Percentiles rank a stretch among this genome's conserved stretches.
phyloP scores from a whole-genome alignment of 2,797 vertebrate species.

The Semaprochilodus insignis region DNA sequence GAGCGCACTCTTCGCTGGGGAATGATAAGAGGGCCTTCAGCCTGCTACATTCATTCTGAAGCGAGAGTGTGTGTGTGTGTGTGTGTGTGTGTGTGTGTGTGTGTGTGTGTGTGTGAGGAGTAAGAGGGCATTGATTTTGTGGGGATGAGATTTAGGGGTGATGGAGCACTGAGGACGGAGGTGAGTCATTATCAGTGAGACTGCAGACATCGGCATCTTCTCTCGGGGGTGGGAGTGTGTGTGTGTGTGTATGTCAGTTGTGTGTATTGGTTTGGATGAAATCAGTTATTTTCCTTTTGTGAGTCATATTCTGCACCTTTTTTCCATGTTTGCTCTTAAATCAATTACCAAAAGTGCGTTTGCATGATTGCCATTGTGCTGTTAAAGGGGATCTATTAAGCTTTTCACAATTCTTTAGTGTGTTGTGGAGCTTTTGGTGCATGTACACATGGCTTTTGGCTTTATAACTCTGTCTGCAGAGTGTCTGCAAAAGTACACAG shows the following conservation, averaged over 20 bases:
- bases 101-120: constrained; percentile 26
- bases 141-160: constrained; percentile 58
- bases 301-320: neutral
- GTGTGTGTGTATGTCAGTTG: constrained; percentile 10
- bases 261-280: constrained; percentile 5
- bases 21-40: constrained; percentile 40
- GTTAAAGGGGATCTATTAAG: neutral
- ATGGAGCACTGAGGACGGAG: constrained; percentile 54
- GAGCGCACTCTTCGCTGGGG: constrained; percentile 39
- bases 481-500: too few species aligned
- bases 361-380: neutral
- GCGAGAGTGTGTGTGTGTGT: constrained; percentile 34
- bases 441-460: too few species aligned
- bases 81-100: constrained; percentile 23
- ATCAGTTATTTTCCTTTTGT: neutral
- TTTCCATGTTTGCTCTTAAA: neutral
- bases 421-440: too few species aligned
- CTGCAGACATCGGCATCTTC: constrained; percentile 55
- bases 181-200: constrained; percentile 57
- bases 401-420: too few species aligned
- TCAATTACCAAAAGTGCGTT: neutral
- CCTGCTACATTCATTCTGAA: constrained; percentile 33
- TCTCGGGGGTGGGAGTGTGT: constrained; percentile 20
- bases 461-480: too few species aligned
- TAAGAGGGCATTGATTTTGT: constrained; percentile 58